These are phyloP conservation scores for Fulica atra DNA, from an alignment of 2,113 vertebrate species.

Conservation along the genomic window DNA sequence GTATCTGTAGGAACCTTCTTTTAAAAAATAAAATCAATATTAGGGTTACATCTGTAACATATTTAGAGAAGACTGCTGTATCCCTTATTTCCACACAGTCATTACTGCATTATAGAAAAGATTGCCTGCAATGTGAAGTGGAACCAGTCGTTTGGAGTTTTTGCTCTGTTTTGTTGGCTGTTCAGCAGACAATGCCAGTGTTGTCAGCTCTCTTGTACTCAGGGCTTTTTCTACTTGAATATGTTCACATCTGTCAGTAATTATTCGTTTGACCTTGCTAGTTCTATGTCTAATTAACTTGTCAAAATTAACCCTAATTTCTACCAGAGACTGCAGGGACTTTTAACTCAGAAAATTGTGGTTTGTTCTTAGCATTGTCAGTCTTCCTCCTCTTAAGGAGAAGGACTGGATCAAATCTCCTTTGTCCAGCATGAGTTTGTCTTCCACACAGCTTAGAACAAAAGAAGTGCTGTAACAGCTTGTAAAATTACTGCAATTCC, in stretches of 20 bases:
- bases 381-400: not conserved
- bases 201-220: not conserved
- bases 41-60: not conserved
- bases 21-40: not conserved
- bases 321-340: not conserved
- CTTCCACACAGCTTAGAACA: not conserved
- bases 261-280: not conserved
- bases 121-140: not conserved
- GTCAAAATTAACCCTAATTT: not conserved
- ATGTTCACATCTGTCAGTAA: not conserved
- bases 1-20: not conserved
- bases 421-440: not conserved
- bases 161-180: not conserved
- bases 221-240: slow-evolving; percentile 4
- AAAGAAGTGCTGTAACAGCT: not conserved
- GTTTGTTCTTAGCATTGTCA: not conserved
- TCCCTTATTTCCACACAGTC: not conserved
- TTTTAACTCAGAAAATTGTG: not conserved
- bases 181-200: not conserved
- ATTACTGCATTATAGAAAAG: not conserved
- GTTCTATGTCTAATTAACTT: not conserved
- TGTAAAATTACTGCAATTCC: not conserved
- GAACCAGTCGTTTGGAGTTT: not conserved
- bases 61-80: not conserved
- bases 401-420: not conserved